phyloP scores from a whole-genome alignment of 2,888 invertebrate species.

The Cryptocephalus primarius region DNA sequence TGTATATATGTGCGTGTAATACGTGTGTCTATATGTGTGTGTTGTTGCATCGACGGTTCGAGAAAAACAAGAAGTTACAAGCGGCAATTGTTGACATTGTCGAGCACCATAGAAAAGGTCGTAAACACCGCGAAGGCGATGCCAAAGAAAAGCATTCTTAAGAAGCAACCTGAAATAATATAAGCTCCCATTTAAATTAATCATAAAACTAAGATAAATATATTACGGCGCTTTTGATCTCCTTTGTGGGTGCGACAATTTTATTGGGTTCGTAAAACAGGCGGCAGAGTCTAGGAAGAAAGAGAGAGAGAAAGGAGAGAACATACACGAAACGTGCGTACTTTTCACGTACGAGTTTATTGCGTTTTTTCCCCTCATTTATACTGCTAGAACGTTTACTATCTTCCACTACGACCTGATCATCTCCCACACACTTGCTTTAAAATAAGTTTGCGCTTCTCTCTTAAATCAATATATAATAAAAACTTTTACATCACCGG shows the following conservation, averaged over 20 bases:
- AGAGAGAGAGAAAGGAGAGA: background rate
- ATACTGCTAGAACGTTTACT: too few species aligned
- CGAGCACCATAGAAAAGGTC: constrained; percentile 1
- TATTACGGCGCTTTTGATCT: constrained; percentile 30
- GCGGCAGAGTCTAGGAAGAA: constrained; percentile 7
- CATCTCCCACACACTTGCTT: too few species aligned
- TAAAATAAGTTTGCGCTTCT: too few species aligned
- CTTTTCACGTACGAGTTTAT: too few species aligned
- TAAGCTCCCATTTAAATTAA: constrained; percentile 26
- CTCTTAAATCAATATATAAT: too few species aligned
- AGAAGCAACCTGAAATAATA: constrained; percentile 33
- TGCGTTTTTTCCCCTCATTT: too few species aligned
- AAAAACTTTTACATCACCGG: too few species aligned
- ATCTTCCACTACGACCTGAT: too few species aligned
- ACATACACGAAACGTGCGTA: too few species aligned
- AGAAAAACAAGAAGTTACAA: constrained; percentile 6
- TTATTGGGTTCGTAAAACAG: constrained; percentile 21
- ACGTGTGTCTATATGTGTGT: too few species aligned
- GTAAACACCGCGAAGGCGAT: background rate
- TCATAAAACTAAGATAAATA: constrained; percentile 33
- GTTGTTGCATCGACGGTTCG: too few species aligned
- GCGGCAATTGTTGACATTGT: constrained; percentile 20
- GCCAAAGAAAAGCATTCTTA: constrained; percentile 15
- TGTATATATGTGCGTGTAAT: too few species aligned
- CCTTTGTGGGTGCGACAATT: constrained; percentile 30